A percentile compares a stretch with the other conserved stretches of the same genome.
These are phyloP conservation scores for Naso thynnoides DNA, from an alignment of 2,797 vertebrate genomes.

Conservation along the genomic window DNA sequence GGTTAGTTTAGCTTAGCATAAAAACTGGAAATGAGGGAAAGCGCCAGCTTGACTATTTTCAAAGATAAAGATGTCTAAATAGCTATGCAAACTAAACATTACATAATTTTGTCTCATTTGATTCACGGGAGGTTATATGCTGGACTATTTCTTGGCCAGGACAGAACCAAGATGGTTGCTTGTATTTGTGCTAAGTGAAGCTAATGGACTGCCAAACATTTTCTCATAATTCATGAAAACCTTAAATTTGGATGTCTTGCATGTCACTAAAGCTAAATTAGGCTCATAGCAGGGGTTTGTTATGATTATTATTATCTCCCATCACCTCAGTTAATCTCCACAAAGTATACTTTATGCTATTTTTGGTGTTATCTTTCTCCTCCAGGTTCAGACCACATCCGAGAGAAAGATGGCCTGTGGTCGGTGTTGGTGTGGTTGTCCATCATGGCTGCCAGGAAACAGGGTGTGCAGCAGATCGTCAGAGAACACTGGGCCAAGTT, in stretches of 20 bases:
- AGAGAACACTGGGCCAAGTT: conserved; percentile 96
- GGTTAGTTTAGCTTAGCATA: not conserved
- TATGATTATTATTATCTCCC: not conserved
- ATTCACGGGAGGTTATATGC: not conserved
- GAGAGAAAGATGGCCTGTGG: conserved; percentile 98
- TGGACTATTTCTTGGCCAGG: not conserved
- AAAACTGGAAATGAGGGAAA: not conserved
- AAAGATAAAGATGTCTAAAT: not conserved
- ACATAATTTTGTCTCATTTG: not conserved
- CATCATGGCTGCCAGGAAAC: conserved; percentile 92
- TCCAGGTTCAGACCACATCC: conserved; percentile 96
- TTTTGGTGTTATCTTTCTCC: not conserved
- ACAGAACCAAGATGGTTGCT: not conserved
- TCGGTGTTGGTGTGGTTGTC: conserved; percentile 97
- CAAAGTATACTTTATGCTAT: too few relatives aligned
- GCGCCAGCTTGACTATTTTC: not conserved
- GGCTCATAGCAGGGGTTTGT: not conserved
- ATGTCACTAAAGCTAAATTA: not conserved
- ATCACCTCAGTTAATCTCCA: too few relatives aligned
- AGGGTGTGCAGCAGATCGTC: conserved; percentile 94
- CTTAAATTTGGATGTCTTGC: not conserved
- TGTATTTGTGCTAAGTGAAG: not conserved
- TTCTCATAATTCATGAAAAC: not conserved
- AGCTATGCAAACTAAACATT: not conserved
- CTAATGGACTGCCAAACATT: not conserved